Evolutionary conservation across 2,797 vertebrate genomes (phyloP), one percentile per base, ranked within the genome.

Genomic region (Sebastes hopkinsi): DNA sequence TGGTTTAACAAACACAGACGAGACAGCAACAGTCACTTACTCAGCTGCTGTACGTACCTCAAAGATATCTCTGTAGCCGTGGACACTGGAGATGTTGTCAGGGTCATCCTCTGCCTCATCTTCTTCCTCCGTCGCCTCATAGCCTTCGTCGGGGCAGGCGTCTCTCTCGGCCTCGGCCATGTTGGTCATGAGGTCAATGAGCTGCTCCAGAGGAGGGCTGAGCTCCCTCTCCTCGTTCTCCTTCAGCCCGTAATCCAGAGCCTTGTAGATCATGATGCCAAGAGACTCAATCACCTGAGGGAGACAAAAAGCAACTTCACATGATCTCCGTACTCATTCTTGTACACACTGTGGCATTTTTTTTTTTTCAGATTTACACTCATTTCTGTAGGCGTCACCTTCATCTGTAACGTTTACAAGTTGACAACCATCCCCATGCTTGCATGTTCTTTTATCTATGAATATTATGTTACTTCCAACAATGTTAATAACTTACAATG

Each of bases 181-280:
- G 88, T 98, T 99, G 86, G 98, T 99, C 98, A 99, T 99, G 83
- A 94, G 95, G 92, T 99, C 97, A 16, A 99, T 99, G 86, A 99
- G 97, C 87, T 97, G 95, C 94, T 99, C 98, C 84, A 99, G 91
- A 0, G 98, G 98, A 32, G 98, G 97, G 82, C 97, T 99, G 74
- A 99, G 95, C 83, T 99, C 98, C 66, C 98, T 83, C 92, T 99
- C 98, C 92, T 99, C 98, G 11, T 96, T 98, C 79, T 99, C 98
- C 93, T 99, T 98, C 93, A 99, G 95, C 4, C 98, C 98, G 46
- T 97, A 99, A 95, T 99, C 98, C 95, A 99, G 91, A 75, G 98
- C 98, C 92, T 99, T 99, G 94, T 99, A 99, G 93, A 99, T 98
- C 95, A 98, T 97, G 94, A 99, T 98, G 82, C 98, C 98, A 83